Base-by-base conservation (phyloP, 2,797 vertebrate species). In the Gymnothorax javanicus region DNA sequence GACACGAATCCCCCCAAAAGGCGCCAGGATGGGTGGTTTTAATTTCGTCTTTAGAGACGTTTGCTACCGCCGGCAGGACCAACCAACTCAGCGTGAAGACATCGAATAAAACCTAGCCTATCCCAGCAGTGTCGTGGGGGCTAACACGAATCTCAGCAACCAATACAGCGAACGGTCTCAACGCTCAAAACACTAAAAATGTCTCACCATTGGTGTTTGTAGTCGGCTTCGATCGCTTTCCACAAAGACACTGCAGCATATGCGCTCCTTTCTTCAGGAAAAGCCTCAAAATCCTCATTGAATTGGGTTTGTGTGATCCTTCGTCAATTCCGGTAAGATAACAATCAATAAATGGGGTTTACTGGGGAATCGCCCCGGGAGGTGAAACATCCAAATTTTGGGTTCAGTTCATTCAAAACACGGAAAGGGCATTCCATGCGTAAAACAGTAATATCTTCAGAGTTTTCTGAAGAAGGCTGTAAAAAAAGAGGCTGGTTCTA, bases 221-320 rank as follows among this genome's bases (percentile, higher is more conserved):
- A 96, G 96, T 98, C 96, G 97, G 96, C 96, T 97, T 98, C 96
- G 97, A 96, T 96, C 97, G 96, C 97, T 97, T 97, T 97, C 97
- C 98, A 98, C 98, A 99, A 96, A 99, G 97, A 97, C 98, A 99
- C 98, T 98, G 98, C 98, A 99, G 98, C 98, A 99, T 99, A 98
- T 97, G 98, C 97, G 97, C 97, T 97, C 97, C 97, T 98, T 98
- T 97, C 97, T 97, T 96, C 96, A 98, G 96, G 96, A 98, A 97
- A 95, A 97, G 96, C 97, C 95, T 97, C 94, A 97, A 96, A 97
- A 98, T 97, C 98, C 96, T 98, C 98, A 99, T 99, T 96, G 98
- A 97, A 97, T 96, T 95, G 93, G 94, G 94, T 95, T 96, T 94
- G 94, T 93, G 94, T 94, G 94, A 94, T 87, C 92, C 93, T 92